phyloP scores from a whole-genome alignment of 2,113 vertebrate genomes.

The Onychostoma macrolepis region DNA sequence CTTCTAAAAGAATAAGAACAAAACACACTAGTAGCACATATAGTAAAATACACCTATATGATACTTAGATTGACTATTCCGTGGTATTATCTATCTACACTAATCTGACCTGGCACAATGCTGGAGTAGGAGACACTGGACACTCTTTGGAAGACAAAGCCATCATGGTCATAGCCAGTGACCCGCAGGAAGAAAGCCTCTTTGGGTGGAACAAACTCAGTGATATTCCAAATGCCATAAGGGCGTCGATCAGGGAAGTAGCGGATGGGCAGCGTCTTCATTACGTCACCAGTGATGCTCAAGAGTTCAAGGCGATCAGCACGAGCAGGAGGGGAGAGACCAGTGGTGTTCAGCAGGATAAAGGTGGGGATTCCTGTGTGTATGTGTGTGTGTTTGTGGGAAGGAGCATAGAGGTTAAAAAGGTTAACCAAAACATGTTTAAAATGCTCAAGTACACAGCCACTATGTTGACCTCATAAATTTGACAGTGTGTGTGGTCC shows the following conservation, averaged over 20 bases:
- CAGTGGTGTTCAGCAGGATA: slow-evolving; percentile 92
- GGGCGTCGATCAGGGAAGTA: slow-evolving; percentile 87
- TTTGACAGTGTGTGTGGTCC: slow-evolving; percentile 30
- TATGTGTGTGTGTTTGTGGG: slow-evolving; percentile 63
- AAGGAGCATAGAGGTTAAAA: neutral
- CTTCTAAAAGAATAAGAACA: slow-evolving; percentile 66
- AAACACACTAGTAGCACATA: neutral
- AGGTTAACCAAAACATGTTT: neutral
- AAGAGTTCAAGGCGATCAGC: slow-evolving; percentile 89
- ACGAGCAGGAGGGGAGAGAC: slow-evolving; percentile 84
- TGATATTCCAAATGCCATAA: slow-evolving; percentile 92
- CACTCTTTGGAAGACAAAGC: slow-evolving; percentile 90
- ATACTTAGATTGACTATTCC: neutral
- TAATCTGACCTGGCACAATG: slow-evolving; percentile 85
- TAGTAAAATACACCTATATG: neutral
- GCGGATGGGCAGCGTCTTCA: slow-evolving; percentile 90
- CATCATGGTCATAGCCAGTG: slow-evolving; percentile 87
- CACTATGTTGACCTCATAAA: slow-evolving; percentile 10
- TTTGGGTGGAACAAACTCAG: slow-evolving; percentile 90
- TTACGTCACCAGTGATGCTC: slow-evolving; percentile 81
- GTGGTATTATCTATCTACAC: neutral
- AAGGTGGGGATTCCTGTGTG: slow-evolving; percentile 86
- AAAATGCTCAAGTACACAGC: neutral
- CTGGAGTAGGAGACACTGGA: slow-evolving; percentile 95
- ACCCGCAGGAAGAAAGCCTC: slow-evolving; percentile 94